Base-by-base conservation (phyloP, 2,888 invertebrate species). In the Polydrusus tereticollis region DNA sequence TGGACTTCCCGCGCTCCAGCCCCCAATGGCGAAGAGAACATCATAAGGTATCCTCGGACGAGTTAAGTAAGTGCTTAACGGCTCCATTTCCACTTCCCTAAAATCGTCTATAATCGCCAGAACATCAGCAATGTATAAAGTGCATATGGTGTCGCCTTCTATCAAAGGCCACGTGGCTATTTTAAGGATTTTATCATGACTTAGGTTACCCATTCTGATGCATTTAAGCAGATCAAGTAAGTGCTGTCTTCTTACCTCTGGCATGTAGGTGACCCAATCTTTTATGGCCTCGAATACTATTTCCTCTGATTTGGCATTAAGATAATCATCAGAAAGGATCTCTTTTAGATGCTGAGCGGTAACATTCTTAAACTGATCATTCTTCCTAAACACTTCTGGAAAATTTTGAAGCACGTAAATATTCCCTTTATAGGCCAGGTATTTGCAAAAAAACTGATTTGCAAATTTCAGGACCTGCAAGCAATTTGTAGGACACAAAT, bases 1-100 rank as follows among this genome's bases (percentile, higher is more conserved):
- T 0, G 94, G 94, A 75, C 92, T 92, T n/a, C 94, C 94, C n/a
- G 92, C 89, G 82, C 91, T 88, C 95, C 94, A 94, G 0, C 95
- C 95, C 2, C 95, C 95, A 16, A 95, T 90, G 12, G 94, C 93
- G 83, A 95, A 95, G 10, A 95, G 87, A 78, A 93, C 89, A 80
- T 93, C 93, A 83, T 93, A 91, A 55, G 89, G 94, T 84, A 94
- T 89, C 72, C 95, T 87, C 0, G 95, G 94, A 29, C 82, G 74
- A 45, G 78, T 80, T 7, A 80, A 41, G 43, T 80, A 80, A 36
- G 77, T 77, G 58, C 76, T 72, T 4, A 73, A 64, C 55, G 76
- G 73, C 0, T 77, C 75, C 29, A 74, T 74, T 55, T 78, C 78
- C 20, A 76, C 76, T 20, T 74, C 70, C 23, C 67, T 73, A 47